Conservation (phyloP, 35 echinoderm and acorn worm species). For the Stichopus chloronotus region DNA sequence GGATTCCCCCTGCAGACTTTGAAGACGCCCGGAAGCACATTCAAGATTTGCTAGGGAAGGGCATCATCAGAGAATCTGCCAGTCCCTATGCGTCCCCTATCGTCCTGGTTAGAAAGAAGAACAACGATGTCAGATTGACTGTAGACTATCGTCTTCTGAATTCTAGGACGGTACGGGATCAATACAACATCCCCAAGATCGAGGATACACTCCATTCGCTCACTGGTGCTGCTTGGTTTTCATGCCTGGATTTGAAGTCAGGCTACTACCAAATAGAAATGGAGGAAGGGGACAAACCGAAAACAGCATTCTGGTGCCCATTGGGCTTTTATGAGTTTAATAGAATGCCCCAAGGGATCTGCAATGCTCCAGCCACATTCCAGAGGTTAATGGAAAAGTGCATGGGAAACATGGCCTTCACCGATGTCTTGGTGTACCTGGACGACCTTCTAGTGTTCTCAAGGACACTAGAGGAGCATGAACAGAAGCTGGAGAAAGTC, state of each 20-base stretch:
- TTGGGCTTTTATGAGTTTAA: no score
- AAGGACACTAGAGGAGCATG: no score
- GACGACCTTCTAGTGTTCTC: no score
- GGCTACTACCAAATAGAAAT: no score
- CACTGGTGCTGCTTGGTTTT: conserved; percentile 65
- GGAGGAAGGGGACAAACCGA: no score
- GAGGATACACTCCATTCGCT: conserved; percentile 64
- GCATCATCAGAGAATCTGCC: conserved; percentile 48
- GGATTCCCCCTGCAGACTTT: conserved; percentile 68
- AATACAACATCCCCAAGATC: conserved; percentile 70
- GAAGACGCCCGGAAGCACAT: conserved; percentile 54
- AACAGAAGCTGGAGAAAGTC: no score
- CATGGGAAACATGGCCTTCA: no score
- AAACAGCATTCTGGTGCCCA: no score
- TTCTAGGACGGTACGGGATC: conserved; percentile 35
- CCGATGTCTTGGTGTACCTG: no score
- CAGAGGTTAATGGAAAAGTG: no score
- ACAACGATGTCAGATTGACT: conserved; percentile 37
- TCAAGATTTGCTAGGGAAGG: conserved; percentile 55
- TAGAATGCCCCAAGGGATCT: no score
- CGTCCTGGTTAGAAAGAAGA: conserved; percentile 55
- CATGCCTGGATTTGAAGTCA: conserved; percentile 65
- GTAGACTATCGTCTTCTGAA: conserved; percentile 67
- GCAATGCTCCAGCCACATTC: no score
- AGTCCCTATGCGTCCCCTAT: conserved; percentile 54